A percentile compares a stretch with the other conserved stretches of the same genome.
Evolutionary conservation across 2,888 invertebrate genomes (phyloP).

Genomic region (Heliconius sara): DNA sequence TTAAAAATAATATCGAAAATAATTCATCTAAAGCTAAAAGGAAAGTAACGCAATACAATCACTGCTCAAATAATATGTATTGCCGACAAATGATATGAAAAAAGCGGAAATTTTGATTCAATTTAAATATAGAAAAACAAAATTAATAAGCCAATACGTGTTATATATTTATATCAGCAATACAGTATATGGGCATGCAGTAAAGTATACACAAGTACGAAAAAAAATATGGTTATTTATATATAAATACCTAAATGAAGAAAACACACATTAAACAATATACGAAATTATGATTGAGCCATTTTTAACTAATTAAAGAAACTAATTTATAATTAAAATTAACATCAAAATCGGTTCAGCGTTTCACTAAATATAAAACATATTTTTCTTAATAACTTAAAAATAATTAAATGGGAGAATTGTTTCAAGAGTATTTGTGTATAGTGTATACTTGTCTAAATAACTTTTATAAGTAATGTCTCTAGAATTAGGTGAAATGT

Average conservation of each 20-base stretch:
- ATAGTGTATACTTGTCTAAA: background rate
- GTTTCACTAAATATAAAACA: background rate
- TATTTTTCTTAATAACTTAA: background rate
- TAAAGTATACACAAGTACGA: constrained; percentile 27
- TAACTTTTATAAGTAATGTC: too few relatives aligned
- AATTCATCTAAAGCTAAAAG: constrained; percentile 21
- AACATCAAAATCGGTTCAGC: constrained; percentile 13
- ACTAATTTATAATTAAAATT: background rate
- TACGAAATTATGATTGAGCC: constrained; percentile 33
- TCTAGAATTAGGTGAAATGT: too few relatives aligned
- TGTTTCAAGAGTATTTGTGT: background rate
- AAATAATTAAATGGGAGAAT: background rate
- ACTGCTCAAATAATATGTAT: constrained; percentile 64
- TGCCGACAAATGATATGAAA: constrained; percentile 72
- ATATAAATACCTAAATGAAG: constrained; percentile 31
- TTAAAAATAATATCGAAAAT: background rate
- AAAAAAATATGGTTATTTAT: constrained; percentile 31
- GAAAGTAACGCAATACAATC: constrained; percentile 25
- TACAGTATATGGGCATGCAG: constrained; percentile 63
- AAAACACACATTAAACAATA: constrained; percentile 40
- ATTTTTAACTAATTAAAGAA: constrained; percentile 5
- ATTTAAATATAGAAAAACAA: constrained; percentile 51
- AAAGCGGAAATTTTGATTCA: constrained; percentile 69
- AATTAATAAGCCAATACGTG: constrained; percentile 69
- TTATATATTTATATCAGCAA: constrained; percentile 67